Evolutionary conservation across 2,797 vertebrate genomes (phyloP).

Genomic region (Cryptoprocta ferox): DNA sequence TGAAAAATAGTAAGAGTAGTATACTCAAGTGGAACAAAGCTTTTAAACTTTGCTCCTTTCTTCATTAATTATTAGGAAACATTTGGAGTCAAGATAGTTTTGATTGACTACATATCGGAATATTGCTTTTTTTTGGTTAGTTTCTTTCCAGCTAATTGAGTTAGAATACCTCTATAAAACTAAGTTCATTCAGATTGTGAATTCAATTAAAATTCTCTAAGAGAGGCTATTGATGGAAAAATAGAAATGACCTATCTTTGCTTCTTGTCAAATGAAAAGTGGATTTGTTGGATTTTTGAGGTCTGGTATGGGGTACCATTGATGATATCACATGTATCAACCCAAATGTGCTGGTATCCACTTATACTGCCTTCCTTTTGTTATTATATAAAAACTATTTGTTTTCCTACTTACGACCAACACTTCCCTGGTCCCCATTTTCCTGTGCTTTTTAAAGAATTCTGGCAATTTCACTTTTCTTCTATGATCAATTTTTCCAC

Average conservation of each 20-base stretch:
- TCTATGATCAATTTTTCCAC: not conserved
- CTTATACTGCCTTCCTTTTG: not conserved
- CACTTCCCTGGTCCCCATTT: not conserved
- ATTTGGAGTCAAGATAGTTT: constrained; percentile 6
- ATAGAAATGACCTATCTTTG: not conserved
- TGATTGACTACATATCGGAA: not conserved
- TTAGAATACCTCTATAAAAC: constrained; percentile 13
- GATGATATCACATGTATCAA: not conserved
- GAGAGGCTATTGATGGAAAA: not conserved
- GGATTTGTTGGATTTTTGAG: not conserved
- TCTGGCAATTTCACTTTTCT: not conserved
- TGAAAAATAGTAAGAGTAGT: not conserved
- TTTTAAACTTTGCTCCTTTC: not conserved
- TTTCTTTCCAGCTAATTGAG: constrained; percentile 13
- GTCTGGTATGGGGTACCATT: not conserved
- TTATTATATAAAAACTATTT: not conserved
- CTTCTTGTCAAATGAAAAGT: not conserved
- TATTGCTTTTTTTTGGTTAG: not conserved
- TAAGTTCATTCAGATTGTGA: not conserved
- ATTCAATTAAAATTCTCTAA: not conserved
- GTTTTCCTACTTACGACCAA: not conserved
- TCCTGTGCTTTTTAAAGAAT: not conserved
- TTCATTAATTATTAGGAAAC: not conserved
- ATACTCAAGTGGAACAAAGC: not conserved
- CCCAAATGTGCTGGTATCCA: not conserved